Evolutionary conservation across 2,113 vertebrate species (phyloP).

Genomic region (Mastomys natalensis): DNA sequence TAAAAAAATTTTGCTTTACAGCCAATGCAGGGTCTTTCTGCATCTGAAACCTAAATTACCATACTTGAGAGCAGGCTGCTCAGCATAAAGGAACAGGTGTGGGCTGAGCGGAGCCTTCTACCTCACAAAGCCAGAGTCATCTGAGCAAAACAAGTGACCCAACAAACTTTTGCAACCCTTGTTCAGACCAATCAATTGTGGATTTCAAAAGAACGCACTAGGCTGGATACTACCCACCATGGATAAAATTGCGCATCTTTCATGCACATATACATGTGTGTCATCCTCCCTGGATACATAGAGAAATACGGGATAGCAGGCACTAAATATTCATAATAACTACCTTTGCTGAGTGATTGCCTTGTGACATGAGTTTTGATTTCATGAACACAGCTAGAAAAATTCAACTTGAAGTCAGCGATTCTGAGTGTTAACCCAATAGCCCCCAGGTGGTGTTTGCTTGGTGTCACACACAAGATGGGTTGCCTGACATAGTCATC

Average conservation of each 20-base stretch:
- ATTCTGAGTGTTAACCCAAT: rapidly evolving
- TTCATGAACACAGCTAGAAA: rapidly evolving
- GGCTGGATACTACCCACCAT: rapidly evolving
- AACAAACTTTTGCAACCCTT: rapidly evolving
- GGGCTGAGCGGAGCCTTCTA: rapidly evolving
- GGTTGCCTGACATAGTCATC: rapidly evolving
- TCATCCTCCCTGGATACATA: not conserved
- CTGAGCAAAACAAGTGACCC: not conserved
- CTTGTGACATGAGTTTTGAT: not conserved
- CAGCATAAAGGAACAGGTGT: rapidly evolving
- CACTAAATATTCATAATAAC: too few species aligned
- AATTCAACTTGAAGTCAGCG: rapidly evolving
- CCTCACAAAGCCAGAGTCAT: rapidly evolving
- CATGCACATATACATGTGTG: too few species aligned
- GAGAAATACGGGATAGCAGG: not conserved
- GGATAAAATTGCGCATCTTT: not conserved
- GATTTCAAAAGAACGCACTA: rapidly evolving
- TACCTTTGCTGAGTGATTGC: not conserved
- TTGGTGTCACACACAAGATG: rapidly evolving
- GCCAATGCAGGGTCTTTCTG: not conserved
- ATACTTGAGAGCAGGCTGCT: not conserved
- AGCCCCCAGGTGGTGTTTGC: conserved; percentile 10
- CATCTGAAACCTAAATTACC: not conserved
- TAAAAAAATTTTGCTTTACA: not conserved
- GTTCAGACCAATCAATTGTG: not conserved